These are phyloP conservation scores for Epistrophe eligans DNA, from an alignment of 2,888 invertebrate genomes.

Conservation along the genomic window DNA sequence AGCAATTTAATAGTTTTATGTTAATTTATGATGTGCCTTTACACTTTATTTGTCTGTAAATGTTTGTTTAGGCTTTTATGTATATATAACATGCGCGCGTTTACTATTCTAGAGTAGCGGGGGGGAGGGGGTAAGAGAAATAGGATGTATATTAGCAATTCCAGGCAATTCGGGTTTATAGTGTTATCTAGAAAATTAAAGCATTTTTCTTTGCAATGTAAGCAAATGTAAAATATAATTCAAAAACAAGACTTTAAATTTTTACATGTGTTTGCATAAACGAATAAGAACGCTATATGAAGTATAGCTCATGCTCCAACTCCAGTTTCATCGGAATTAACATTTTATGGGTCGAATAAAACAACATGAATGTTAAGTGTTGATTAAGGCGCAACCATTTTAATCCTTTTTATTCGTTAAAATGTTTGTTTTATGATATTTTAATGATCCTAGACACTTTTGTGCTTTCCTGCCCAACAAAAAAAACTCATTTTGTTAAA, in stretches of 20 bases:
- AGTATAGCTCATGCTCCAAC: not conserved
- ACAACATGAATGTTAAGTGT: not conserved
- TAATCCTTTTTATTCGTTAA: not conserved
- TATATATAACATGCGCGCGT: conserved; percentile 5
- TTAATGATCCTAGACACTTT: not conserved
- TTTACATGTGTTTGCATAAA: not conserved
- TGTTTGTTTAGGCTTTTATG: conserved; percentile 34
- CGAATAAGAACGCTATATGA: not conserved
- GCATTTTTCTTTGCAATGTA: not conserved
- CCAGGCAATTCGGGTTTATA: not conserved
- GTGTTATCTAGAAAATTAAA: conserved; percentile 3
- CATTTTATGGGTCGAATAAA: conserved; percentile 8
- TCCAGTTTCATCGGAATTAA: not conserved
- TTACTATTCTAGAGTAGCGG: too few relatives aligned
- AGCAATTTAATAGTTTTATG: conserved; percentile 40
- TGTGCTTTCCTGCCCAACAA: not conserved
- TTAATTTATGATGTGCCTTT: conserved; percentile 40
- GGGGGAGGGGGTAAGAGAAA: too few relatives aligned
- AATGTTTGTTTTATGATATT: not conserved
- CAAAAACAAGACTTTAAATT: not conserved
- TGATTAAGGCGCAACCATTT: conserved; percentile 7
- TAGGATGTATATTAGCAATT: conserved; percentile 5
- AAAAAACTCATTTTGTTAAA: not conserved
- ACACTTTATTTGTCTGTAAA: conserved; percentile 17
- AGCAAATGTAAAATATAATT: not conserved